Conservation (phyloP, 2,797 vertebrate species). For the Garrulus glandarius region DNA sequence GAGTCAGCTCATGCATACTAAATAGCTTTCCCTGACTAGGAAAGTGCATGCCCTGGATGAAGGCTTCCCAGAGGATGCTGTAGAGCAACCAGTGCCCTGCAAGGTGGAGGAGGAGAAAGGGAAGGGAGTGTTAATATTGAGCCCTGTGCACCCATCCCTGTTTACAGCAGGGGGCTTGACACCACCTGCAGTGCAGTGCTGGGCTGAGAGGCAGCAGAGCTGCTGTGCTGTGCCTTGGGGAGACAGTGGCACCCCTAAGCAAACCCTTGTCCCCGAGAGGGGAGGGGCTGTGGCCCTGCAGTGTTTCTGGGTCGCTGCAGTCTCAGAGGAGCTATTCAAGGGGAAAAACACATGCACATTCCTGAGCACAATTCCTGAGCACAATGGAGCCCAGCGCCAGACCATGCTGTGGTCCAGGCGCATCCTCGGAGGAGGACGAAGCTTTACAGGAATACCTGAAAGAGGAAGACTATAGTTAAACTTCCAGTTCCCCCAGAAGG, state of each 20-base stretch:
- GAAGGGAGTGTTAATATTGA: neutral
- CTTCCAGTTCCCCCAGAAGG: constrained; percentile 55
- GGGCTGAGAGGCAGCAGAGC: neutral
- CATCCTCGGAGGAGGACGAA: neutral
- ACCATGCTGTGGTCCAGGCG: neutral
- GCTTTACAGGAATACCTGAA: constrained; percentile 38
- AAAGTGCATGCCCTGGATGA: fast-evolving
- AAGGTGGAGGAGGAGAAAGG: neutral
- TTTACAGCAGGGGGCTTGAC: neutral
- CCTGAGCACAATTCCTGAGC: constrained; percentile 41
- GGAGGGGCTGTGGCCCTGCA: neutral
- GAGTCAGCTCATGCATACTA: neutral
- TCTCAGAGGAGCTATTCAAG: constrained; percentile 29
- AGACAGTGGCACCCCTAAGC: neutral
- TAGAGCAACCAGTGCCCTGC: fast-evolving
- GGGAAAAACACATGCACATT: constrained; percentile 37
- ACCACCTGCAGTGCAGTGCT: neutral
- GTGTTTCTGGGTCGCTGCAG: neutral
- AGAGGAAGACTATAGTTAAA: constrained; percentile 54
- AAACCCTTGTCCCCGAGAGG: neutral
- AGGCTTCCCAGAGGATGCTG: neutral
- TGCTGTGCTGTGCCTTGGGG: neutral
- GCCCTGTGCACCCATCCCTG: neutral
- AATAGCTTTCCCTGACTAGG: neutral
- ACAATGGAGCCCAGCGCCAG: neutral